Percentiles rank a stretch among this genome's conserved stretches.
phyloP scores from a whole-genome alignment of 2,888 invertebrate species.

The Sesia apiformis region DNA sequence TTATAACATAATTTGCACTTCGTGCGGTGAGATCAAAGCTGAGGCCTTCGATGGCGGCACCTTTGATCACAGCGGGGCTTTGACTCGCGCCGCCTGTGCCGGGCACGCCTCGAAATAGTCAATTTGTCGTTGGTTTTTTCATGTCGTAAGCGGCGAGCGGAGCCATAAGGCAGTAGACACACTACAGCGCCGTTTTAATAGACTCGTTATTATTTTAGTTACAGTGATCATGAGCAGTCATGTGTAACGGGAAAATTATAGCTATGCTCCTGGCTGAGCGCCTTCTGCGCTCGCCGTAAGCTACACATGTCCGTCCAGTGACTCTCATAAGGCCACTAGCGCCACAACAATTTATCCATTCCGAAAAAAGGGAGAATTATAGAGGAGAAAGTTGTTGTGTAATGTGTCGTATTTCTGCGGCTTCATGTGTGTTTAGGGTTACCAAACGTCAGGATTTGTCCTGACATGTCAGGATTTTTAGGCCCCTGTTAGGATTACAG shows the following conservation, averaged over 20 bases:
- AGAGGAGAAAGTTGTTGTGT: no score
- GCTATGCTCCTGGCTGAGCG: neutral
- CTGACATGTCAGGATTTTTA: no score
- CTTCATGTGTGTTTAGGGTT: no score
- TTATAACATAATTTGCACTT: slow-evolving; percentile 76
- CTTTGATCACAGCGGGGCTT: slow-evolving; percentile 70
- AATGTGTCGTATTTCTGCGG: no score
- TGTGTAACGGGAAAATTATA: slow-evolving; percentile 1
- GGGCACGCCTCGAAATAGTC: slow-evolving; percentile 68
- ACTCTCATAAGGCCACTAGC: no score
- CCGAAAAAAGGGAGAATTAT: no score
- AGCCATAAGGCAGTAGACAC: neutral
- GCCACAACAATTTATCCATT: no score
- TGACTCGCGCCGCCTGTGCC: slow-evolving; percentile 63
- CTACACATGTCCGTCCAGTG: no score
- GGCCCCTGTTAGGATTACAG: no score
- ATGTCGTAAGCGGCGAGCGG: neutral
- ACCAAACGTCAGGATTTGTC: no score
- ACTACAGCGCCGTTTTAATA: slow-evolving; percentile 3
- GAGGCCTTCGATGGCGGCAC: slow-evolving; percentile 62
- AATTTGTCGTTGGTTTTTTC: slow-evolving; percentile 61
- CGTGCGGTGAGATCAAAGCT: slow-evolving; percentile 71
- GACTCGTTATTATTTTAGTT: slow-evolving; percentile 5
- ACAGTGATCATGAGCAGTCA: slow-evolving; percentile 2
- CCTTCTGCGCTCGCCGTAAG: no score